Evolutionary conservation across 2,113 vertebrate species (phyloP).

Genomic region (Perca schrenkii): DNA sequence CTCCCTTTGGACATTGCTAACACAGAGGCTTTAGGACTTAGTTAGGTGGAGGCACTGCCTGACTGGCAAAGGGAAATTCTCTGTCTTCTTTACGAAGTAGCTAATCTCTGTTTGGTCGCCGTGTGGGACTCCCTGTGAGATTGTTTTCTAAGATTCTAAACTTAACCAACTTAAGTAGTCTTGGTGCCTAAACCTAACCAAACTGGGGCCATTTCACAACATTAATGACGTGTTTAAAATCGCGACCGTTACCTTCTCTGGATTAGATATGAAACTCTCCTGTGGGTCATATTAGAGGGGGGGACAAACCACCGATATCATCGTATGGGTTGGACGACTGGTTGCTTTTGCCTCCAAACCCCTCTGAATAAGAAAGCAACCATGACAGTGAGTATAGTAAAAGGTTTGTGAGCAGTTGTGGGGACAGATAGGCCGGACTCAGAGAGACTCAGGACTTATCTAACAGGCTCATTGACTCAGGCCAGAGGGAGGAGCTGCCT

Average conservation of each 20-base stretch:
- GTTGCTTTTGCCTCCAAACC: neutral
- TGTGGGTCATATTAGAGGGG: too few relatives aligned
- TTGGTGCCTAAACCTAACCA: too few relatives aligned
- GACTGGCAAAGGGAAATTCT: slow-evolving; percentile 8
- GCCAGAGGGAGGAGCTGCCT: slow-evolving; percentile 57
- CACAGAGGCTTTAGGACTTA: neutral
- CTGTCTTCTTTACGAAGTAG: slow-evolving; percentile 4
- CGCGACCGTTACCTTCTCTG: too few relatives aligned
- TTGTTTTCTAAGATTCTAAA: neutral
- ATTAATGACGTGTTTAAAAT: too few relatives aligned
- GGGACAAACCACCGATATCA: too few relatives aligned
- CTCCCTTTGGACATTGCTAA: neutral
- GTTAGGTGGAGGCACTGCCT: neutral
- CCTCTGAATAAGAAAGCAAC: neutral
- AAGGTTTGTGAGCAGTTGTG: slow-evolving; percentile 33
- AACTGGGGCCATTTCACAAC: too few relatives aligned
- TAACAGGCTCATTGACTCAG: slow-evolving; percentile 58
- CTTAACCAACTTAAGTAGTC: too few relatives aligned
- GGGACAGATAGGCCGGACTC: slow-evolving; percentile 58
- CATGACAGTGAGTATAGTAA: neutral
- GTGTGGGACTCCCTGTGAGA: slow-evolving; percentile 22
- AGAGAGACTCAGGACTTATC: slow-evolving; percentile 68
- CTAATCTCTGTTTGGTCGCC: neutral
- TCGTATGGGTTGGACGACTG: too few relatives aligned
- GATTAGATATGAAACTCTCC: too few relatives aligned